Conservation (phyloP, 2,113 vertebrate genomes). For the Odocoileus virginianus region DNA sequence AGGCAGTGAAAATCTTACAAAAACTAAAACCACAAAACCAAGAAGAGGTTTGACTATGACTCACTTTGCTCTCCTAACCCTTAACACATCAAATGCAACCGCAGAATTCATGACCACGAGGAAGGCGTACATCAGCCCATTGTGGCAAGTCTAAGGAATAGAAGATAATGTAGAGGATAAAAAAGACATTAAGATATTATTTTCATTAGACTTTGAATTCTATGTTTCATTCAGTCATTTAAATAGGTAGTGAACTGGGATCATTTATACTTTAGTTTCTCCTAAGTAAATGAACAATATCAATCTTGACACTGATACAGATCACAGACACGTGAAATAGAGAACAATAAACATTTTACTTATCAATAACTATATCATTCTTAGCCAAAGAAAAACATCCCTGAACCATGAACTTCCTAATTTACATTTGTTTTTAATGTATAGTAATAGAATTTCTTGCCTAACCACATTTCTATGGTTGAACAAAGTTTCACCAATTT, state of each 20-base stretch:
- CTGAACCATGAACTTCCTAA: no score
- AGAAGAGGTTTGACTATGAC: not conserved
- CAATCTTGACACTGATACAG: not conserved
- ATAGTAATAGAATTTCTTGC: not conserved
- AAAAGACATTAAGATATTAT: not conserved
- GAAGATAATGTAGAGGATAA: not conserved
- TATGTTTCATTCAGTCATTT: not conserved
- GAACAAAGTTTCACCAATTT: not conserved
- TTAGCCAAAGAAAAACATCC: not conserved
- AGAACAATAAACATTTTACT: not conserved
- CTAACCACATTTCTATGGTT: not conserved
- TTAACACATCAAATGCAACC: no score
- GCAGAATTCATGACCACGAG: accelerated
- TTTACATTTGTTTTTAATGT: not conserved
- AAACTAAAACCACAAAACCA: not conserved
- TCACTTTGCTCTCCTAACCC: not conserved
- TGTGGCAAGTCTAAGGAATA: not conserved
- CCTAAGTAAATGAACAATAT: not conserved
- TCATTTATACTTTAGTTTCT: not conserved
- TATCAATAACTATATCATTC: no score
- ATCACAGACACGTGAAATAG: not conserved
- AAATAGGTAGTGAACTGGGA: not conserved
- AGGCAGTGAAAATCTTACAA: not conserved
- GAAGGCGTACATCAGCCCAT: accelerated
- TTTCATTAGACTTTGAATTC: no score